Evolutionary conservation across 2,113 vertebrate genomes (phyloP).

Genomic region (Eira barbara): DNA sequence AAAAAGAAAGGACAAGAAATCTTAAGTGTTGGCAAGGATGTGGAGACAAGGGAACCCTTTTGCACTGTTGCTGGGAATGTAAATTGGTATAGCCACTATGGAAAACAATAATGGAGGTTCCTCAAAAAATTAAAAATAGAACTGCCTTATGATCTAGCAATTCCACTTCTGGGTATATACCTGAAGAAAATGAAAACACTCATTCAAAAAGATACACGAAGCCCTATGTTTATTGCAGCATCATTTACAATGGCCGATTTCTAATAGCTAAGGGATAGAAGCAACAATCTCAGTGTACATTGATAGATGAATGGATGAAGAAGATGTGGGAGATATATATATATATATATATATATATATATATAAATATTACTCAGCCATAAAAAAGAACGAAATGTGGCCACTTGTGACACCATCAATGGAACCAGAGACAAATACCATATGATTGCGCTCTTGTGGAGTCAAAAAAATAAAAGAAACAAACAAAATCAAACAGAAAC

Average conservation of each 20-base stretch:
- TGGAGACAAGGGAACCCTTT: neutral
- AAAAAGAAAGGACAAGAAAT: neutral
- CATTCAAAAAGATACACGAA: neutral
- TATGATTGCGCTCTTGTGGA: neutral
- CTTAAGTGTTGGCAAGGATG: neutral
- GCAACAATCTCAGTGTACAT: neutral
- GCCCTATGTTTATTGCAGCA: neutral
- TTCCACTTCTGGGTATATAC: neutral
- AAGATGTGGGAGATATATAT: neutral
- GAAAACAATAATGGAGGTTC: neutral
- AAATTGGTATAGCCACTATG: neutral
- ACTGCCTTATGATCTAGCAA: neutral
- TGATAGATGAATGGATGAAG: neutral
- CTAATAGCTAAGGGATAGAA: neutral
- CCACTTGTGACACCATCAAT: neutral
- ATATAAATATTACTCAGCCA: neutral
- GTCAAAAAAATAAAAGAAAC: neutral
- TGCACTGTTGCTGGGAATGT: neutral
- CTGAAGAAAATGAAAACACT: neutral
- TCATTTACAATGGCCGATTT: neutral
- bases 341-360: too few relatives aligned
- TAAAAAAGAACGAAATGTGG: neutral
- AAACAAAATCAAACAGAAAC: neutral
- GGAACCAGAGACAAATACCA: neutral
- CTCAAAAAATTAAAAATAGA: neutral